Evolutionary conservation across 2,888 invertebrate species (phyloP).

Genomic region (Pollenia angustigena): DNA sequence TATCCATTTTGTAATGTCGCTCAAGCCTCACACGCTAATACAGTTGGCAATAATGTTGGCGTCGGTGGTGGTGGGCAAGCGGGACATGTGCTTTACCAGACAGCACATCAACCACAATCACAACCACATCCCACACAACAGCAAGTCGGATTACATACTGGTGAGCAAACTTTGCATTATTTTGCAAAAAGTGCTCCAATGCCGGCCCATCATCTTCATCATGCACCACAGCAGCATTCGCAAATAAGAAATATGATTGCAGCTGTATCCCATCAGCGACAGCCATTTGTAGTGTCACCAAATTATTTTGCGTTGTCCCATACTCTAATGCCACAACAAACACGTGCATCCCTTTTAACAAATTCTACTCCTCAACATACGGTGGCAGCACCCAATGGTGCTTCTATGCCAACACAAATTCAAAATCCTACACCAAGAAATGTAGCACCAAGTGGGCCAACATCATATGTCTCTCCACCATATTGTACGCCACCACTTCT

Average conservation of each 20-base stretch:
- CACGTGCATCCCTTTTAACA: conserved; percentile 76
- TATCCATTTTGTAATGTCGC: conserved; percentile 72
- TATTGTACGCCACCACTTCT: conserved; percentile 77
- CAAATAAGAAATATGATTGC: conserved; percentile 74
- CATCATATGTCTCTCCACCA: conserved; percentile 76
- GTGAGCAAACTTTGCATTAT: conserved; percentile 64
- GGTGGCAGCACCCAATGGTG: conserved; percentile 63
- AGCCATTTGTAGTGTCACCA: conserved; percentile 54
- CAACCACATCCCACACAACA: conserved; percentile 75
- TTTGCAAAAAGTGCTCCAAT: conserved; percentile 57
- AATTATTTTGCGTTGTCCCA: conserved; percentile 63
- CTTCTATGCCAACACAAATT: conserved; percentile 71
- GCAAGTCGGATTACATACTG: conserved; percentile 68
- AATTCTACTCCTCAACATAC: conserved; percentile 75
- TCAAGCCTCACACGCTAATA: conserved; percentile 42
- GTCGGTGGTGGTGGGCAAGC: conserved; percentile 44
- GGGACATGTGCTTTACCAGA: conserved; percentile 70
- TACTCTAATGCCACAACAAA: conserved; percentile 73
- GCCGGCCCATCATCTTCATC: conserved; percentile 72
- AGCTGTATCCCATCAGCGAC: conserved; percentile 62
- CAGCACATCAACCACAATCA: conserved; percentile 74
- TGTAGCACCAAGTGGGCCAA: conserved; percentile 76
- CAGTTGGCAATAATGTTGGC: conserved; percentile 35
- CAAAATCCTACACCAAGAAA: conserved; percentile 74
- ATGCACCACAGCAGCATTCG: conserved; percentile 73